Evolutionary conservation across 2,113 vertebrate genomes (phyloP).

Genomic region (Amblyopsis rosae): DNA sequence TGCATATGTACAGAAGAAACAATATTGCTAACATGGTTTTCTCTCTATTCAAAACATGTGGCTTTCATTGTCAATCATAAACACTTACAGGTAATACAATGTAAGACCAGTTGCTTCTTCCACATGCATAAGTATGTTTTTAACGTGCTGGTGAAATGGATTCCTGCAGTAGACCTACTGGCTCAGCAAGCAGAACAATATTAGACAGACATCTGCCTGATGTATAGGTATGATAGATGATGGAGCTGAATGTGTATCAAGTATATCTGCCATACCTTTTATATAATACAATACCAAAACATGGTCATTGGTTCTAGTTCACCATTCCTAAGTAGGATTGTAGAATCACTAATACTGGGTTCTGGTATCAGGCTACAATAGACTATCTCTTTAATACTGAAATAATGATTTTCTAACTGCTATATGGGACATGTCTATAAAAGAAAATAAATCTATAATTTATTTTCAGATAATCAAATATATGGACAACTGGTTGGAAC

Average conservation of each 20-base stretch:
- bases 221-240: background rate
- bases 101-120: background rate
- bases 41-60: too few relatives aligned
- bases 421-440: too few relatives aligned
- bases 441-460: too few relatives aligned
- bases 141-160: background rate
- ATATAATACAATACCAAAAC: background rate
- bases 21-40: background rate
- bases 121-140: background rate
- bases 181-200: background rate
- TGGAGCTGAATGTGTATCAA: too few relatives aligned
- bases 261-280: background rate
- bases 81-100: background rate
- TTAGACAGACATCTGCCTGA: background rate
- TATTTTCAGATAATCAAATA: too few relatives aligned
- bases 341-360: background rate
- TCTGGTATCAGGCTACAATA: background rate
- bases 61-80: background rate
- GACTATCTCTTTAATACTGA: background rate
- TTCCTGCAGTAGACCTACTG: background rate
- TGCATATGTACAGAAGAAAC: background rate
- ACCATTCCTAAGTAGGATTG: background rate
- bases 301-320: background rate
- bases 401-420: too few relatives aligned
- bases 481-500: too few relatives aligned